Conservation (phyloP, 2,888 invertebrate genomes). For the Elaeidobius kamerunicus region DNA sequence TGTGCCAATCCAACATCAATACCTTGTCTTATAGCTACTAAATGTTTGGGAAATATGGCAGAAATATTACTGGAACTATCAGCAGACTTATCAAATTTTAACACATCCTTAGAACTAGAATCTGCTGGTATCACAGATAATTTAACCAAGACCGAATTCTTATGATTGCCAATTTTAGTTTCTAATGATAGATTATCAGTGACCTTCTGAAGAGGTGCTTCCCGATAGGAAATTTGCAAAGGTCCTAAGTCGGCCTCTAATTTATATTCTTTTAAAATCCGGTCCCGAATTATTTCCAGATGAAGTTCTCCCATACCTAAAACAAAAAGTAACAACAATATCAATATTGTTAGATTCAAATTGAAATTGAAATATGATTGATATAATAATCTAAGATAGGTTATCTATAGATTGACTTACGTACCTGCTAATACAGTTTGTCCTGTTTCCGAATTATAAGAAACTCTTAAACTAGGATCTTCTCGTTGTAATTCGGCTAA, state of each 20-base stretch:
- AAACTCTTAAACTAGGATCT: slow-evolving; percentile 85
- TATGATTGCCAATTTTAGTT: slow-evolving; percentile 61
- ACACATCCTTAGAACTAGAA: slow-evolving; percentile 42
- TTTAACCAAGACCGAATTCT: slow-evolving; percentile 60
- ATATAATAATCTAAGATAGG: too few species aligned
- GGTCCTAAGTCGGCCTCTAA: slow-evolving; percentile 89
- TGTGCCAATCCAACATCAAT: slow-evolving; percentile 64
- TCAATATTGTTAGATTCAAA: background rate
- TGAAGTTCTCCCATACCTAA: slow-evolving; percentile 97
- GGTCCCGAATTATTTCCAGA: slow-evolving; percentile 87
- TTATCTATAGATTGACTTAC: background rate
- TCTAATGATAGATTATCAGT: slow-evolving; percentile 56
- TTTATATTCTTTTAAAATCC: slow-evolving; percentile 84
- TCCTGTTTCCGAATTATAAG: slow-evolving; percentile 72
- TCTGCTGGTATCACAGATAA: slow-evolving; percentile 58
- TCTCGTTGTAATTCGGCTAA: slow-evolving; percentile 78
- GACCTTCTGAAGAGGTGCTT: slow-evolving; percentile 57
- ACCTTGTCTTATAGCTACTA: slow-evolving; percentile 72
- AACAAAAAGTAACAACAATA: slow-evolving; percentile 29
- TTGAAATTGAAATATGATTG: too few species aligned
- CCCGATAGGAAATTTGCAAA: slow-evolving; percentile 88
- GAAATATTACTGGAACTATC: slow-evolving; percentile 69
- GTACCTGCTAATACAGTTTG: slow-evolving; percentile 80
- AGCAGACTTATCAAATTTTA: slow-evolving; percentile 61
- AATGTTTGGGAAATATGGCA: slow-evolving; percentile 60